Evolutionary conservation across 2,888 invertebrate species (phyloP).

Genomic region (Cantharis rustica): DNA sequence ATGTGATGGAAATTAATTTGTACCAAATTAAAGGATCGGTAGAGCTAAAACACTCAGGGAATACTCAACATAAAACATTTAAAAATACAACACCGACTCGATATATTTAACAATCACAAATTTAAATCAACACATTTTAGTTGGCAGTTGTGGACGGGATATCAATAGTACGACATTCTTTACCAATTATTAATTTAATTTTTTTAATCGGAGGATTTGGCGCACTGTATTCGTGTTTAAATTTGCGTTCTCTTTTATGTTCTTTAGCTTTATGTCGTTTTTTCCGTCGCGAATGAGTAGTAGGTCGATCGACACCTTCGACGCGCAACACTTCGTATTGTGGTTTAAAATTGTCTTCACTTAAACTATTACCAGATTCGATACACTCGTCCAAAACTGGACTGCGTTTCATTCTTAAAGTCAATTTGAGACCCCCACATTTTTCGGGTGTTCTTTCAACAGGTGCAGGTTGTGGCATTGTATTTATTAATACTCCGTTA

Average conservation of each 20-base stretch:
- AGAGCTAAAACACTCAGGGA: neutral
- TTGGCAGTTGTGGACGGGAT: constrained; percentile 75
- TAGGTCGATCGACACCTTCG: constrained; percentile 74
- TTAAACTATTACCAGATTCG: constrained; percentile 75
- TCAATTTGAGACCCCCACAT: constrained; percentile 70
- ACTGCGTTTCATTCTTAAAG: constrained; percentile 84
- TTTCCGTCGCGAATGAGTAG: constrained; percentile 63
- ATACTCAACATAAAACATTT: neutral
- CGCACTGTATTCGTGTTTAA: constrained; percentile 57
- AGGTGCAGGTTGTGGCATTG: constrained; percentile 25
- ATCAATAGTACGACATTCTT: constrained; percentile 87
- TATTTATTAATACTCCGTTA: constrained; percentile 11
- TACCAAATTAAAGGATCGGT: neutral
- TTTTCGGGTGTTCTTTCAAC: constrained; percentile 48
- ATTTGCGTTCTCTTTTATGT: constrained; percentile 49
- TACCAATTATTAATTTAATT: constrained; percentile 84
- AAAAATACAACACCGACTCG: neutral
- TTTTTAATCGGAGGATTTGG: constrained; percentile 80
- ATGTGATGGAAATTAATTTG: neutral
- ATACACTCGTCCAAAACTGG: constrained; percentile 84
- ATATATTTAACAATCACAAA: constrained; percentile 17
- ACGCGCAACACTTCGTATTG: constrained; percentile 85
- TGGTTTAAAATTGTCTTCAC: constrained; percentile 69
- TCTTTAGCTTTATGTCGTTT: constrained; percentile 66
- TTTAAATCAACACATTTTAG: constrained; percentile 38